phyloP scores from a whole-genome alignment of 2,797 vertebrate species.

The Dendrocincla fuliginosa region DNA sequence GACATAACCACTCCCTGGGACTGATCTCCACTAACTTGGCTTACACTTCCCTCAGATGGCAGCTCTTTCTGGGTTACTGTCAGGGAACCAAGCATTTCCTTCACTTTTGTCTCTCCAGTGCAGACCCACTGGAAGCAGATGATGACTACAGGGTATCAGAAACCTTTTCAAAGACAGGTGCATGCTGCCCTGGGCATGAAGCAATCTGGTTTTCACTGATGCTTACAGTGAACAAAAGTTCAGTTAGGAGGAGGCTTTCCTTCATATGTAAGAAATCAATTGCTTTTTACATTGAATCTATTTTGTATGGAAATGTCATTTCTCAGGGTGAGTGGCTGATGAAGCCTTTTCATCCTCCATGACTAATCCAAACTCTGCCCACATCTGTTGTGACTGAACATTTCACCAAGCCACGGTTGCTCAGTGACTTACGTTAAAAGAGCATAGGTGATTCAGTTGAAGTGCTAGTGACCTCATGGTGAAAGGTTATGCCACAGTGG shows the following conservation, averaged over 20 bases:
- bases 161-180: background rate
- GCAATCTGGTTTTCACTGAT: background rate
- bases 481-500: background rate
- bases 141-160: background rate
- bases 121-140: background rate
- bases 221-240: background rate
- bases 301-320: slow-evolving; percentile 31
- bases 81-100: background rate
- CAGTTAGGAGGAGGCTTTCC: background rate
- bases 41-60: background rate
- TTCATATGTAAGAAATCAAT: background rate
- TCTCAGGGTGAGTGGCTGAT: slow-evolving; percentile 11
- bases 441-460: background rate
- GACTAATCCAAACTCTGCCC: slow-evolving; percentile 52
- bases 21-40: background rate
- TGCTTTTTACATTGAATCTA: background rate
- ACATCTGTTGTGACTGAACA: slow-evolving; percentile 35
- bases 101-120: background rate
- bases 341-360: background rate
- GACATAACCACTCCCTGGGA: background rate
- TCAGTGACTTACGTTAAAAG: background rate
- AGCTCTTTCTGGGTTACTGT: background rate
- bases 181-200: background rate
- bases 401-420: background rate
- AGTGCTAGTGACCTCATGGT: background rate